Evolutionary conservation across 2,888 invertebrate species (phyloP).

Genomic region (Leptura quadrifasciata): DNA sequence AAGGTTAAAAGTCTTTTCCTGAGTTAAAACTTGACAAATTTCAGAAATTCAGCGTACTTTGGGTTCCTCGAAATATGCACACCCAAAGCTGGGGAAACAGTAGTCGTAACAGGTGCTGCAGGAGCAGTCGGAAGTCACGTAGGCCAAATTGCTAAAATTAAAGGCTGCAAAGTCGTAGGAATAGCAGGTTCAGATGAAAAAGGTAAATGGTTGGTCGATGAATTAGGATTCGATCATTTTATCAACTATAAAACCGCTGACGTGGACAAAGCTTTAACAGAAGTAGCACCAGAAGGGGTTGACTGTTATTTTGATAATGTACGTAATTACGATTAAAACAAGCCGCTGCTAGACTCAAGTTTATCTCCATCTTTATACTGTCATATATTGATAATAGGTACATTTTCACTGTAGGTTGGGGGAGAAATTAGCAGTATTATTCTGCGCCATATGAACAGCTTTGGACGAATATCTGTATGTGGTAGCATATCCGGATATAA

Average conservation of each 20-base stretch:
- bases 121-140: constrained; percentile 87
- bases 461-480: constrained; percentile 81
- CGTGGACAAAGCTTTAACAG: constrained; percentile 75
- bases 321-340: constrained; percentile 62
- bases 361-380: not conserved
- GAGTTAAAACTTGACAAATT: constrained; percentile 6
- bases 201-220: constrained; percentile 80
- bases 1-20: constrained; percentile 36
- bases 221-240: constrained; percentile 81
- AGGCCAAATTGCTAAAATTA: constrained; percentile 86
- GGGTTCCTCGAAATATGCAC: constrained; percentile 83
- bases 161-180: constrained; percentile 83
- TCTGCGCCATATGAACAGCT: constrained; percentile 79
- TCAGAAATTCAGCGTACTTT: constrained; percentile 84
- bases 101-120: constrained; percentile 85
- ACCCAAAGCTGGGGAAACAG: constrained; percentile 83
- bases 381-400: not conserved
- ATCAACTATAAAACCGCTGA: constrained; percentile 83
- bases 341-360: not conserved
- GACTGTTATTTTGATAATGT: constrained; percentile 89
- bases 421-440: constrained; percentile 81
- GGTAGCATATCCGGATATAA: constrained; percentile 84
- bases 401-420: constrained; percentile 76
- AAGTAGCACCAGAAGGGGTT: constrained; percentile 81
- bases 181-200: constrained; percentile 84